These are phyloP conservation scores for Miichthys miiuy DNA, from an alignment of 2,797 vertebrate genomes.

Conservation along the genomic window DNA sequence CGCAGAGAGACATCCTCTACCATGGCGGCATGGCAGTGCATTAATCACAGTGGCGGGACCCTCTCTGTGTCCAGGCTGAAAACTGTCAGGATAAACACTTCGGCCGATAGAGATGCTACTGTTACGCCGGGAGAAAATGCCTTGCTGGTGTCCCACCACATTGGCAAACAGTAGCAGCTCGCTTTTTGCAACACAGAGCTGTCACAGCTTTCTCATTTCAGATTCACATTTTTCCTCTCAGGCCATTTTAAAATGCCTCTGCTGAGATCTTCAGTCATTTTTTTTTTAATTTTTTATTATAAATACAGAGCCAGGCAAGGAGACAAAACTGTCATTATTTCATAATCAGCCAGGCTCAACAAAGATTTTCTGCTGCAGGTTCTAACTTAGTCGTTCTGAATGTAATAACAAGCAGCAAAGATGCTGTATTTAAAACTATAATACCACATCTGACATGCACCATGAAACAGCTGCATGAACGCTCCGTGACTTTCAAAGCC, in stretches of 20 bases:
- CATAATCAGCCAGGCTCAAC: conserved; percentile 67
- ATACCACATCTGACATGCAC: conserved; percentile 72
- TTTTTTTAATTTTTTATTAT: conserved; percentile 8
- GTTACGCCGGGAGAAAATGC: conserved; percentile 43
- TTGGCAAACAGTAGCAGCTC: conserved; percentile 37
- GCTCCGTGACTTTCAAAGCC: conserved; percentile 61
- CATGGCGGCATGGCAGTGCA: conserved; percentile 77
- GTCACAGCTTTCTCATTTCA: conserved; percentile 63
- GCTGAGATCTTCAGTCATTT: conserved; percentile 60
- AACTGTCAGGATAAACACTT: conserved; percentile 76
- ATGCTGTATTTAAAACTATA: conserved; percentile 71
- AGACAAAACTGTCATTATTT: conserved; percentile 66
- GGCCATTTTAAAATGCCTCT: conserved; percentile 55
- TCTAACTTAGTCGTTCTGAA: conserved; percentile 46
- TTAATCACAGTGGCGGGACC: conserved; percentile 78
- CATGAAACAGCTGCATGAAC: conserved; percentile 69
- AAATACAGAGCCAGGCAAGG: conserved; percentile 35
- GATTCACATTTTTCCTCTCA: conserved; percentile 58
- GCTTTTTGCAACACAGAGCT: conserved; percentile 50
- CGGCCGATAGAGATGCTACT: conserved; percentile 62
- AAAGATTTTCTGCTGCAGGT: conserved; percentile 43
- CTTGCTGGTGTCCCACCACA: conserved; percentile 48
- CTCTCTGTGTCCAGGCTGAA: conserved; percentile 70
- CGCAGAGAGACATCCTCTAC: conserved; percentile 78
- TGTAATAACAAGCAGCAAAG: conserved; percentile 62